Evolutionary conservation across 2,113 vertebrate genomes (phyloP), one percentile per base, ranked within the genome.

Genomic region (Tupaia tana): DNA sequence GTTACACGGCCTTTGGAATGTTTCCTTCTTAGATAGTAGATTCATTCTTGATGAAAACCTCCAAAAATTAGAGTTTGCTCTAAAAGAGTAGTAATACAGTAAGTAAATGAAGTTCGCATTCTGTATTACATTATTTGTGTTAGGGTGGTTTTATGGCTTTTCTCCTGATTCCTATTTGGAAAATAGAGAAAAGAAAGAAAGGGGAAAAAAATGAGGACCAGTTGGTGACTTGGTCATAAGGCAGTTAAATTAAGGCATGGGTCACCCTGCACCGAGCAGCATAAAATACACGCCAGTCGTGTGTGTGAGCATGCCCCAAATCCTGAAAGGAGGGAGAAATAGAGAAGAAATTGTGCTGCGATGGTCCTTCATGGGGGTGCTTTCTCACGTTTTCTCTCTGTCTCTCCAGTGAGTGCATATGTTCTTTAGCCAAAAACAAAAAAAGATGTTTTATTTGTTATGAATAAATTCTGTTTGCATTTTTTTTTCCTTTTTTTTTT

Each of bases 1-100:
- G 25, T 58, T 31, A 1, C 87, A 61, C 15, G 85, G 81, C 86
- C 93, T 96, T 97, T 94, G 90, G 89, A 97, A 93, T 92, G 64
- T 86, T 92, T 92, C 9, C n/a, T 91, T 94, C 70, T 86, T 84
- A 77, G 34, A 31, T 73, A 52, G 20, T 63, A 90, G 78, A 91
- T 69, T 64, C n/a, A 31, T 73, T 93, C 58, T 54, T 77, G 25
- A 73, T 61, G 15, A 86, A 81, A 94, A 19, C 12, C 4, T 95
- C n/a, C 75, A 75, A 27, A 74, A 80, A 89, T 69, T 63, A 86
- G 66, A 86, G 80, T 94, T 89, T 92, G 63, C 71, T 85, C 91
- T 77, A 89, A 63, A 79, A 61, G 69, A 92, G 34, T 29, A 15
- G 78, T 79, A 88, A 63, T 52, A 34, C 24, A 74, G 56, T 90